Conservation (phyloP, 2,113 vertebrate species). For the Tychaedon coryphoeus region DNA sequence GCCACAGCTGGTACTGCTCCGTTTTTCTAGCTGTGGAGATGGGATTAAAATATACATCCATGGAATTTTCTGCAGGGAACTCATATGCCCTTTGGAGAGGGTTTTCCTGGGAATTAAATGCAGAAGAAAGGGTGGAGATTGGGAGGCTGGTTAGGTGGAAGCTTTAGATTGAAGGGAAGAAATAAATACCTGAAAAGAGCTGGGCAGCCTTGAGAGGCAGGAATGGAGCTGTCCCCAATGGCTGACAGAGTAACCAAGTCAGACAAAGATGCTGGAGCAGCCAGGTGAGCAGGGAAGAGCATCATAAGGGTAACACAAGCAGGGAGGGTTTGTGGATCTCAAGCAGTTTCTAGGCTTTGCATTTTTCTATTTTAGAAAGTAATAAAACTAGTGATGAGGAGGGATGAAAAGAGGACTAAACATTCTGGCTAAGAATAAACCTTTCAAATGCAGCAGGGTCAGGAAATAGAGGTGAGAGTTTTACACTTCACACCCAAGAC, state of each 20-base stretch:
- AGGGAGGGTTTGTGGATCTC: neutral
- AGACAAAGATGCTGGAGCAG: neutral
- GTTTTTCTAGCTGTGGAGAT: neutral
- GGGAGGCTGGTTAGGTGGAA: neutral
- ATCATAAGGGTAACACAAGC: neutral
- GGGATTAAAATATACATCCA: neutral
- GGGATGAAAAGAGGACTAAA: neutral
- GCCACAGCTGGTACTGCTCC: accelerated
- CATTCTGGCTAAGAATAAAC: neutral
- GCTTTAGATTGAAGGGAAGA: neutral
- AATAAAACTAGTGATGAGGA: neutral
- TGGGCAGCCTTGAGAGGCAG: neutral
- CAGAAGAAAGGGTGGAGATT: neutral
- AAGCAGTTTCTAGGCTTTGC: neutral
- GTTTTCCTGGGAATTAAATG: neutral
- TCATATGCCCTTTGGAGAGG: neutral
- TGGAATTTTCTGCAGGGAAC: neutral
- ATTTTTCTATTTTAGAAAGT: neutral
- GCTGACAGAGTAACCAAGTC: neutral
- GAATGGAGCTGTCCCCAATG: neutral
- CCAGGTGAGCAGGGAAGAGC: neutral
- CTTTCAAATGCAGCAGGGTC: neutral
- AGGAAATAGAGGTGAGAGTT: neutral
- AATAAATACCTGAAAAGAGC: neutral
- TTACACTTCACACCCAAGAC: neutral